Percentiles rank a stretch among this genome's conserved stretches.
These are phyloP conservation scores for Galaxea fascicularis DNA, from an alignment of 92 coral and sea anemone species.

Conservation along the genomic window DNA sequence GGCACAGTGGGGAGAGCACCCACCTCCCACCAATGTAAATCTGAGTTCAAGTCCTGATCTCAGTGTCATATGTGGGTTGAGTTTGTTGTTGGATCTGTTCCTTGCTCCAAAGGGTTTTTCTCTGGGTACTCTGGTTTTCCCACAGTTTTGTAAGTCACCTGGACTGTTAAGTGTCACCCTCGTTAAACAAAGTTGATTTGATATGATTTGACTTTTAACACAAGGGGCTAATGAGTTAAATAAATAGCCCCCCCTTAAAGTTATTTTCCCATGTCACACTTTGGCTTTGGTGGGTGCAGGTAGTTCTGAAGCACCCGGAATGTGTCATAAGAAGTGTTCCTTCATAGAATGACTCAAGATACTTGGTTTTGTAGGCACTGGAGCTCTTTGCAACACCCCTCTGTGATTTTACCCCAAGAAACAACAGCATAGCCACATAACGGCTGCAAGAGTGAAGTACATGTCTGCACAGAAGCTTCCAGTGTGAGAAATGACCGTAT, in stretches of 20 bases:
- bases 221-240: neutral
- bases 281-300: neutral
- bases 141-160: too few species aligned
- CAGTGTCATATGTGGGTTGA: too few species aligned
- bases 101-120: too few species aligned
- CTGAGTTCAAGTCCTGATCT: too few species aligned
- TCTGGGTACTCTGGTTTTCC: too few species aligned
- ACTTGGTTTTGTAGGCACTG: conserved; percentile 43
- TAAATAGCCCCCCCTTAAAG: neutral
- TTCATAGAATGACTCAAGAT: conserved; percentile 11
- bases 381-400: conserved; percentile 54
- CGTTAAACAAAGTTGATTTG: too few species aligned
- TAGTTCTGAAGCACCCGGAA: neutral
- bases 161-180: too few species aligned
- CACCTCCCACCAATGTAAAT: too few species aligned
- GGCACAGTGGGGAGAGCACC: too few species aligned
- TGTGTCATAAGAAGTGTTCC: neutral
- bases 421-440: conserved; percentile 39
- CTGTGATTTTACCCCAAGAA: conserved; percentile 42
- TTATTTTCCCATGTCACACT: neutral
- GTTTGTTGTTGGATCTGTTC: too few species aligned
- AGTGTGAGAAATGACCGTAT: conserved; percentile 8
- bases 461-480: conserved; percentile 30
- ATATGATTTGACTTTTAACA: too few species aligned
- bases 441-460: conserved; percentile 18